Evolutionary conservation across 2,888 invertebrate species (phyloP), one percentile per base, ranked within the genome.

Genomic region (Pseudanteris insignis): DNA sequence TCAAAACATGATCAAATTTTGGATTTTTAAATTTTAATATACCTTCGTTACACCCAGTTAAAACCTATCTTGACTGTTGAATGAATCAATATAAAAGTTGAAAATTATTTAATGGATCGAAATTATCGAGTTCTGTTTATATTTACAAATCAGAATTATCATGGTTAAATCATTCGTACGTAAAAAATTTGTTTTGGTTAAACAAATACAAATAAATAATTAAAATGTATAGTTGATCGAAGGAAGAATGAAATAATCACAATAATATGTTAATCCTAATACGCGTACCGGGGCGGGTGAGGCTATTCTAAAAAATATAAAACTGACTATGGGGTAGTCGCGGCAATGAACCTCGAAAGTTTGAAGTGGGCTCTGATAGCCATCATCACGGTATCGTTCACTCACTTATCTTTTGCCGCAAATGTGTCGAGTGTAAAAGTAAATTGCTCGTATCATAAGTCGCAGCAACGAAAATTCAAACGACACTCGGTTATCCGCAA

Each of bases 281-380:
- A n/a, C n/a, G n/a, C n/a, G n/a, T n/a, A n/a, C n/a, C n/a, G n/a
- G n/a, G n/a, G n/a, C n/a, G n/a, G n/a, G n/a, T n/a, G n/a, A n/a
- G n/a, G n/a, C n/a, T n/a, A n/a, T n/a, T n/a, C 21, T 5, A 4
- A 21, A 5, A 7, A 9, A 7, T 9, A n/a, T 25, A 60, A 34
- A 21, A 64, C 26, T 69, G 71, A 76, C 68, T 72, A 77, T 76
- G 78, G 77, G 77, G 76, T 78, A 74, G 55, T 50, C 15, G 74
- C 67, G 67, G 74, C 66, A 59, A 78, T 78, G 78, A 67, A 68
- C 69, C 71, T 67, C 65, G 73, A 71, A 70, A 76, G 67, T 70
- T 71, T 67, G 62, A 47, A 64, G 47, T 66, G 67, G 75, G 73
- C 73, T 74, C 62, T 71, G 54, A 37, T 70, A 63, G 74, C 73